phyloP scores from a whole-genome alignment of 2,113 vertebrate genomes.

The Eulacestoma nigropectus region DNA sequence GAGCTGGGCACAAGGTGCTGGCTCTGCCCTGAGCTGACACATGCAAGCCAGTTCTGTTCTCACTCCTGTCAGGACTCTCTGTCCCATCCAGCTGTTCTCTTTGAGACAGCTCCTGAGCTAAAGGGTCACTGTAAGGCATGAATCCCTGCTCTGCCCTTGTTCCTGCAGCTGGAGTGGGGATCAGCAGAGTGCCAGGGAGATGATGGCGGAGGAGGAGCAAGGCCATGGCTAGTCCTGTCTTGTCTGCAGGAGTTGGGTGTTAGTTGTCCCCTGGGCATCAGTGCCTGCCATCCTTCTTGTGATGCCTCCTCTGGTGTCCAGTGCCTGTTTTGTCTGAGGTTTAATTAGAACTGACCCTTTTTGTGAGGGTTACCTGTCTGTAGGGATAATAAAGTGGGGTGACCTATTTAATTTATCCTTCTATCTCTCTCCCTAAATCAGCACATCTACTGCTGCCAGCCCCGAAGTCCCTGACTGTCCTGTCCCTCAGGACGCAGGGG shows the following conservation, averaged over 20 bases:
- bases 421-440: neutral
- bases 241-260: neutral
- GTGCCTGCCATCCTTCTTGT: neutral
- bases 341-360: neutral
- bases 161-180: neutral
- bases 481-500: neutral
- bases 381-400: conserved; percentile 12
- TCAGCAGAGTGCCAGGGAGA: neutral
- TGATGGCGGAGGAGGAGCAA: neutral
- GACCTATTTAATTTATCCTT: neutral
- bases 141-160: neutral
- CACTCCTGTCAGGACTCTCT: neutral
- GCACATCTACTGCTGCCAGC: neutral
- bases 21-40: neutral
- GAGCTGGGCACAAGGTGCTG: neutral
- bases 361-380: neutral
- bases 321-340: neutral
- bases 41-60: neutral
- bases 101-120: neutral
- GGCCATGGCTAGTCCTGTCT: neutral
- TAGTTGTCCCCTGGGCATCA: neutral
- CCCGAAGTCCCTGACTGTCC: neutral
- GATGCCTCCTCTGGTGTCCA: neutral
- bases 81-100: neutral
- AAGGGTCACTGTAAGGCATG: neutral